These are phyloP conservation scores for Fragum sueziense DNA, from an alignment of 2,888 invertebrate genomes.

Conservation along the genomic window DNA sequence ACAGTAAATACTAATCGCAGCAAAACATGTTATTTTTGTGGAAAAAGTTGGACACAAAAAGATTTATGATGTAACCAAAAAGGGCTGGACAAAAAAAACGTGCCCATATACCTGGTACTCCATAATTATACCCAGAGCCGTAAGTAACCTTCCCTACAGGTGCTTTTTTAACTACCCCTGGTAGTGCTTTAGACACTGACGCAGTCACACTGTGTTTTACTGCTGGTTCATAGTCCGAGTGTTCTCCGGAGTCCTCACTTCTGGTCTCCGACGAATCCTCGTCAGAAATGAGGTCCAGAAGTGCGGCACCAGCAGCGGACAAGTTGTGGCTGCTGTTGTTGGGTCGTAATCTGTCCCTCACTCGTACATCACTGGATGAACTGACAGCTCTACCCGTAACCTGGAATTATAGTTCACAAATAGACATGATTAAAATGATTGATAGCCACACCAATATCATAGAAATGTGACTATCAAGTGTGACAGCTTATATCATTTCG, in stretches of 20 bases:
- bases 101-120: conserved; percentile 75
- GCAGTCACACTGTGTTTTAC: conserved; percentile 64
- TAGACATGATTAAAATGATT: too few relatives aligned
- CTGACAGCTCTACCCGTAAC: conserved; percentile 47
- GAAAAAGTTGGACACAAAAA: too few relatives aligned
- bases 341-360: conserved; percentile 53
- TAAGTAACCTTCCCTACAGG: conserved; percentile 71
- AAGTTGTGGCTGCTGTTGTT: conserved; percentile 57
- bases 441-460: too few relatives aligned
- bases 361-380: conserved; percentile 60
- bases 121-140: conserved; percentile 79
- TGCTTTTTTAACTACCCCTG: conserved; percentile 54
- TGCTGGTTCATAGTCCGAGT: conserved; percentile 70
- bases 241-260: conserved; percentile 52
- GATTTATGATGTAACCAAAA: too few relatives aligned
- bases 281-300: conserved; percentile 56
- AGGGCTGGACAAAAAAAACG: too few relatives aligned
- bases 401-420: conserved; percentile 26
- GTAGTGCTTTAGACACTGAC: conserved; percentile 54
- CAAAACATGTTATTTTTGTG: too few relatives aligned
- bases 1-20: too few relatives aligned
- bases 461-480: too few relatives aligned
- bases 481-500: too few relatives aligned
- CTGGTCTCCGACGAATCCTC: conserved; percentile 54
- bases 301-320: conserved; percentile 52